Evolutionary conservation across 2,888 invertebrate genomes (phyloP), one percentile per base, ranked within the genome.

Genomic region (Andrena trimmerana): DNA sequence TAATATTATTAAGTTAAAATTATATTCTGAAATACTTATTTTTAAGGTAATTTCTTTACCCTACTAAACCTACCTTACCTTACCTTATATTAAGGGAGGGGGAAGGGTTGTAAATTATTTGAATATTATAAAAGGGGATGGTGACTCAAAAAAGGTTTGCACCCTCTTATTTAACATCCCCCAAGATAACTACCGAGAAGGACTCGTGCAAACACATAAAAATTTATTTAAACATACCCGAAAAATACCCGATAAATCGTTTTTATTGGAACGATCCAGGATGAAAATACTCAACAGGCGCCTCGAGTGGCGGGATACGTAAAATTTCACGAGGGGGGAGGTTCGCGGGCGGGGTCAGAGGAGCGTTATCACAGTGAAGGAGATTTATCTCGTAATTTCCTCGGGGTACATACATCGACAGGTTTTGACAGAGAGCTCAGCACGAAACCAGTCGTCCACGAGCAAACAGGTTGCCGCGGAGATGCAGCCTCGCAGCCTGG

Each of bases 401-500:
- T 57, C 59, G 31, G 33, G 62, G 50, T 62, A 75, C 68, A 65
- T 67, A 65, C 83, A 83, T 83, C 86, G 83, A 87, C 88, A 85
- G 86, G 87, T 88, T 87, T 88, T 87, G 87, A 87, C 88, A 88
- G 83, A 81, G 72, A 81, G 72, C 69, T 78, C 83, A 81, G 81
- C 86, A 60, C 78, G 81, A 83, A 86, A 88, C 87, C 84, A 81
- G 86, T 88, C 76, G 86, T 74, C 60, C 78, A 72, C 74, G 71
- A 73, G 72, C 81, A 68, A 85, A 85, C 85, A 83, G 77, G 87
- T 83, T 83, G 80, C 82, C 54, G 29, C 31, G 29, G 31, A 79
- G 81, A 87, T 84, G 87, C 75, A 66, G 68, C 81, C 72, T 48
- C 36, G 59, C 42, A 33, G 52, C 57, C 10, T 24, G 59, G 50